phyloP scores from a whole-genome alignment of 2,888 invertebrate species.

The Parascotia fuliginaria region DNA sequence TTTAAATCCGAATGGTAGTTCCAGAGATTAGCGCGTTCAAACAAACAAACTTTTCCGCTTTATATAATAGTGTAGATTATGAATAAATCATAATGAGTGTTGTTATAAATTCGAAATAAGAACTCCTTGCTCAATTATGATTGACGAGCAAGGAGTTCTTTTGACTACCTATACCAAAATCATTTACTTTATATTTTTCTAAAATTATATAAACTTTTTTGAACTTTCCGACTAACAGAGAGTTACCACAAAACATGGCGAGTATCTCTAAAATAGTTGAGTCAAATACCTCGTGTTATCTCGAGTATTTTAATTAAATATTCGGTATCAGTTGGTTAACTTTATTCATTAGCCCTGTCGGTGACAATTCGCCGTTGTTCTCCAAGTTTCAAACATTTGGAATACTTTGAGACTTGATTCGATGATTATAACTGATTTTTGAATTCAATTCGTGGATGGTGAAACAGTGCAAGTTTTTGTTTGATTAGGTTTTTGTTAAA shows the following conservation, averaged over 20 bases:
- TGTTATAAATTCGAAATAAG: too few species aligned
- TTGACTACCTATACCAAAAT: too few species aligned
- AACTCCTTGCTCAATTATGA: too few species aligned
- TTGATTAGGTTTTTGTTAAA: background rate
- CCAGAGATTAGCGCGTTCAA: too few species aligned
- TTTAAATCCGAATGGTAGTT: too few species aligned
- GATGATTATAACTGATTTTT: conserved; percentile 11
- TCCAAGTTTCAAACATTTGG: conserved; percentile 22
- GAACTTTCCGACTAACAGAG: background rate
- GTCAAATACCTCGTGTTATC: conserved; percentile 17
- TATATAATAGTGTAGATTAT: too few species aligned
- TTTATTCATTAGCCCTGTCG: conserved; percentile 62
- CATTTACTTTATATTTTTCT: background rate
- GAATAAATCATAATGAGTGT: too few species aligned
- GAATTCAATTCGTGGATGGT: background rate
- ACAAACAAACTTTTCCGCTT: too few species aligned
- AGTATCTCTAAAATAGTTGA: conserved; percentile 31
- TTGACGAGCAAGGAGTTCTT: too few species aligned
- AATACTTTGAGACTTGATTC: conserved; percentile 34
- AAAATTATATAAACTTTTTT: background rate
- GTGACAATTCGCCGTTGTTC: conserved; percentile 44
- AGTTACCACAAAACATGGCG: background rate
- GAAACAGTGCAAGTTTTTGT: background rate
- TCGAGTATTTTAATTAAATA: conserved; percentile 59
- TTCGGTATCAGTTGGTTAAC: conserved; percentile 61